phyloP scores from a whole-genome alignment of 2,888 invertebrate species.

The Neria commutata region DNA sequence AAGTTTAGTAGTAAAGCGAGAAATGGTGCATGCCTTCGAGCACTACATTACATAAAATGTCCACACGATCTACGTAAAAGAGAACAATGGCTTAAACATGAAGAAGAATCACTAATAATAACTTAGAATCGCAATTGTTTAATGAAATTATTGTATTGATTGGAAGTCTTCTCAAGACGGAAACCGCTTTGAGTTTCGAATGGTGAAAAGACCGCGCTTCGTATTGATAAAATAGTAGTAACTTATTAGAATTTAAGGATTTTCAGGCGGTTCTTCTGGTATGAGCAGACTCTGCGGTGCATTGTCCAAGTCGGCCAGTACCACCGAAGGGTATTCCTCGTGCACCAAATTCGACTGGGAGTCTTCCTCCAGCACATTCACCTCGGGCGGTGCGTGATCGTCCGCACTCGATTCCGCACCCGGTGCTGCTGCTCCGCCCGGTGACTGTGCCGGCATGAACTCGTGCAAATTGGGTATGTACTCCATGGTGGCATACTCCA shows the following conservation, averaged over 20 bases:
- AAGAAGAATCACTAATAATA: constrained; percentile 9
- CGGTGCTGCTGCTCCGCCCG: constrained; percentile 20
- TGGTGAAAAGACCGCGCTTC: not conserved
- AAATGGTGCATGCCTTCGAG: too few relatives aligned
- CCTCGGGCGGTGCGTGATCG: constrained; percentile 27
- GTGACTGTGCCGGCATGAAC: constrained; percentile 1
- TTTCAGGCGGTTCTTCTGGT: constrained; percentile 61
- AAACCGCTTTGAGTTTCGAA: not conserved
- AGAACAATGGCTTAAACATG: constrained; percentile 10
- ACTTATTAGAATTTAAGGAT: constrained; percentile 42
- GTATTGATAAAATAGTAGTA: not conserved
- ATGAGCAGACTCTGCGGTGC: constrained; percentile 57
- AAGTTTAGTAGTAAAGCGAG: not conserved
- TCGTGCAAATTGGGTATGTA: constrained; percentile 48
- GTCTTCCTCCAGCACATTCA: constrained; percentile 52
- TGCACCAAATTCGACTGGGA: constrained; percentile 59
- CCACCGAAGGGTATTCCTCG: constrained; percentile 52
- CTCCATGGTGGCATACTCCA: constrained; percentile 57
- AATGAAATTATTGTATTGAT: constrained; percentile 14
- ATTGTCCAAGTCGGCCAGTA: constrained; percentile 44
- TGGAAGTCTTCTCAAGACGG: not conserved
- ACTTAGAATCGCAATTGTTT: constrained; percentile 8
- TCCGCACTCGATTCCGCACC: not conserved
- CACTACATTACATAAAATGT: too few relatives aligned
- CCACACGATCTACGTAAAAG: not conserved